These are phyloP conservation scores for Seira musarum DNA, from an alignment of 2,888 invertebrate species.

Conservation along the genomic window DNA sequence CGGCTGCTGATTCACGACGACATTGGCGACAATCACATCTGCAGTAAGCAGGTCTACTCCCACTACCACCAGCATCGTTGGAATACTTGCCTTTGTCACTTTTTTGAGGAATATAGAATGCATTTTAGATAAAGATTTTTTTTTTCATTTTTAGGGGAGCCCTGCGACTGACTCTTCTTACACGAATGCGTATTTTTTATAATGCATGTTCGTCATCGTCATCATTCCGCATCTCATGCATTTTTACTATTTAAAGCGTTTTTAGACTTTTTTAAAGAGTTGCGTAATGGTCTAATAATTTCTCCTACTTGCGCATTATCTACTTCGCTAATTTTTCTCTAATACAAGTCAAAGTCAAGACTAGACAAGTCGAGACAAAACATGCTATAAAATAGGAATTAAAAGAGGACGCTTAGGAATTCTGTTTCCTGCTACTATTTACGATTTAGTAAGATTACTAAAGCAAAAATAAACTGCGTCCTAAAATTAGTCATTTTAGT, in stretches of 20 bases:
- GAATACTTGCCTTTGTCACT: slow-evolving; percentile 53
- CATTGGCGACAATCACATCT: slow-evolving; percentile 49
- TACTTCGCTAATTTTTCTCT: slow-evolving; percentile 13
- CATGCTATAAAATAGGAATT: neutral
- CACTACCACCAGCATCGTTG: too few relatives aligned
- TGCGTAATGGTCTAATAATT: slow-evolving; percentile 40
- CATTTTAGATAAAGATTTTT: too few relatives aligned
- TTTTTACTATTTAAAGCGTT: neutral
- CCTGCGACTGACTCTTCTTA: neutral
- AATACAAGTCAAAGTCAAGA: neutral
- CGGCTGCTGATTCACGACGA: slow-evolving; percentile 41
- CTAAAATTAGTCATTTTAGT: too few relatives aligned
- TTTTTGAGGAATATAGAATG: neutral
- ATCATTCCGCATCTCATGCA: slow-evolving; percentile 13
- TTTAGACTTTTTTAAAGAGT: slow-evolving; percentile 1
- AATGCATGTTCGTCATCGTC: neutral
- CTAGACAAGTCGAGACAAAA: neutral
- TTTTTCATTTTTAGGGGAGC: too few relatives aligned
- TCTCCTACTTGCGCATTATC: slow-evolving; percentile 28
- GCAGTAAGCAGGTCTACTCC: slow-evolving; percentile 41
- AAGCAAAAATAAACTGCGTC: neutral
- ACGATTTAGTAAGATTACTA: too few relatives aligned
- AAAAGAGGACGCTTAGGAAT: neutral
- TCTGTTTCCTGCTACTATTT: slow-evolving; percentile 8
- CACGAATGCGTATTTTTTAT: neutral